A percentile compares a stretch with the other conserved stretches of the same genome.
phyloP scores from a whole-genome alignment of 2,888 invertebrate genomes.

The Polydrusus cervinus region DNA sequence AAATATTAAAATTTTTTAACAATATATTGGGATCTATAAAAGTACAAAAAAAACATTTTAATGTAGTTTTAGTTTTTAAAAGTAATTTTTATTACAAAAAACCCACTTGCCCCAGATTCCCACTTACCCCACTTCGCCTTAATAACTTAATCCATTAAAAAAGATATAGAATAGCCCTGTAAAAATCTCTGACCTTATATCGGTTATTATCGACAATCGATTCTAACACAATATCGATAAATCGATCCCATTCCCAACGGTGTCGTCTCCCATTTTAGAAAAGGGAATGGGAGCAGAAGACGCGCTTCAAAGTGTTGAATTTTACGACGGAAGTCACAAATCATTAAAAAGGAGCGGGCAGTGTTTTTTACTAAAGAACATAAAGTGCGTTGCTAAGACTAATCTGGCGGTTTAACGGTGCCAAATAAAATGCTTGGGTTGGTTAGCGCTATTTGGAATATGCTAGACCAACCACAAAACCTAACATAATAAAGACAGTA shows the following conservation, averaged over 20 bases:
- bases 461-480: neutral
- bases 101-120: too few species aligned
- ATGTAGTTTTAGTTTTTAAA: too few species aligned
- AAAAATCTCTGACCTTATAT: too few species aligned
- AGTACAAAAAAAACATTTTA: too few species aligned
- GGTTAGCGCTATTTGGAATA: neutral
- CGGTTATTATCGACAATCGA: neutral
- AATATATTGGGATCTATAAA: too few species aligned
- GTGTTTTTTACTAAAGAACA: slow-evolving; percentile 23
- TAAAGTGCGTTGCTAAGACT: slow-evolving; percentile 24
- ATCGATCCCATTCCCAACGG: neutral
- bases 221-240: neutral
- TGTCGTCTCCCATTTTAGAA: slow-evolving; percentile 39
- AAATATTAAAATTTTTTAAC: too few species aligned
- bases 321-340: slow-evolving; percentile 53
- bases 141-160: too few species aligned
- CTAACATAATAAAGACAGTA: neutral
- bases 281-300: slow-evolving; percentile 16
- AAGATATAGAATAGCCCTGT: too few species aligned
- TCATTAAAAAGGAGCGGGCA: slow-evolving; percentile 41
- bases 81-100: too few species aligned
- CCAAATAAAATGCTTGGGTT: slow-evolving; percentile 17
- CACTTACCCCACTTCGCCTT: too few species aligned
- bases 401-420: slow-evolving; percentile 26
- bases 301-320: slow-evolving; percentile 31